Evolutionary conservation across 2,888 invertebrate genomes (phyloP).

Genomic region (Apamea crenata): DNA sequence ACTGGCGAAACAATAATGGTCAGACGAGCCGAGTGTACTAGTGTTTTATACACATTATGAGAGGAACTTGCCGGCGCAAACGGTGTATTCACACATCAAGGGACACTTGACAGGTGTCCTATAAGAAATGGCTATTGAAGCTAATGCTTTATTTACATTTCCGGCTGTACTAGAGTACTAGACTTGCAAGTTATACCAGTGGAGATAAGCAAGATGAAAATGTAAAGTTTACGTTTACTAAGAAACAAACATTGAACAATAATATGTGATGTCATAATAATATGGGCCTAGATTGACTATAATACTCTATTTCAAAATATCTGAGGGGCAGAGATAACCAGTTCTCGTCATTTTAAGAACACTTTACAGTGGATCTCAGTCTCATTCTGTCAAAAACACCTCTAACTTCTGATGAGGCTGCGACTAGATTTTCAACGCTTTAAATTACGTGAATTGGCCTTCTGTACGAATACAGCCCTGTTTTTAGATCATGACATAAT

Average conservation of each 20-base stretch:
- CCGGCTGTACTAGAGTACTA: too few relatives aligned
- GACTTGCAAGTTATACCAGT: background rate
- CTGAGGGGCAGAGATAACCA: too few relatives aligned
- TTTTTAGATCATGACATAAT: background rate
- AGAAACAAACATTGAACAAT: background rate
- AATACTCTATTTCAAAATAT: background rate
- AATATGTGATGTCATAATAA: background rate
- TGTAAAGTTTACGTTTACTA: too few relatives aligned
- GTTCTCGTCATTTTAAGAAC: too few relatives aligned
- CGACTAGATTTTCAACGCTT: too few relatives aligned
- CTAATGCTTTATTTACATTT: background rate
- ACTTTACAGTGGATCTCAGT: too few relatives aligned
- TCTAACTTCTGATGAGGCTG: too few relatives aligned
- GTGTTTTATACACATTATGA: background rate
- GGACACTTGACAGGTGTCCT: background rate
- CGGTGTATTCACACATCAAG: background rate
- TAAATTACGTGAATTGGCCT: too few relatives aligned
- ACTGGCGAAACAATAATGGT: background rate
- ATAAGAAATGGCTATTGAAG: slow-evolving; percentile 3
- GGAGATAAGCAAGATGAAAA: background rate
- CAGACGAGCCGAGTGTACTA: too few relatives aligned
- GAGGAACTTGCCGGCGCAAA: background rate
- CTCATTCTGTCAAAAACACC: too few relatives aligned
- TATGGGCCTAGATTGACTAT: background rate
- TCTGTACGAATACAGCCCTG: background rate